Conservation (phyloP, 2,888 invertebrate species). For the Hydriomena furcata region DNA sequence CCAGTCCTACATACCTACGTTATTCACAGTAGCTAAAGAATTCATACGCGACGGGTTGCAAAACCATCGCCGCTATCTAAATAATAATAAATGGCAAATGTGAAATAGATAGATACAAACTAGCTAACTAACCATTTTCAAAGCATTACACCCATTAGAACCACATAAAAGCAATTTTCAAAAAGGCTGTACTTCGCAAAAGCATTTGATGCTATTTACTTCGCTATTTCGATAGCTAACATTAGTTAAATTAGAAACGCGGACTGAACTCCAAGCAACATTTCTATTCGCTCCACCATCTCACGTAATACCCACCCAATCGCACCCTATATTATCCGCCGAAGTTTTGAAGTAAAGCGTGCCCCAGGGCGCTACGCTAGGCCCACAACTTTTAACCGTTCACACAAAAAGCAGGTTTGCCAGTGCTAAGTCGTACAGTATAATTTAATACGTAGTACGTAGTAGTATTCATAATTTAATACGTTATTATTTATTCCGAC, state of each 20-base stretch:
- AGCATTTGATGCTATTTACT: constrained; percentile 4
- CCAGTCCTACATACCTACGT: too few relatives aligned
- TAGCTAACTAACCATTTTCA: not conserved
- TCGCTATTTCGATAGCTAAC: constrained; percentile 2
- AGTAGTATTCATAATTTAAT: too few relatives aligned
- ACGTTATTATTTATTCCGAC: too few relatives aligned
- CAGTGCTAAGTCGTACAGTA: not conserved
- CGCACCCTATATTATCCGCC: constrained; percentile 25
- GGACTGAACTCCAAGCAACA: constrained; percentile 11
- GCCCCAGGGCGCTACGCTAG: constrained; percentile 30
- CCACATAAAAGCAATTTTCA: too few relatives aligned
- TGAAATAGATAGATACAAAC: too few relatives aligned
- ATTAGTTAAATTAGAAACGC: constrained; percentile 16
- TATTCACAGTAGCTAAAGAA: too few relatives aligned
- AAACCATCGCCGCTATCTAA: too few relatives aligned
- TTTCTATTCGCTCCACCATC: constrained; percentile 18
- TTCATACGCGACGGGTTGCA: too few relatives aligned
- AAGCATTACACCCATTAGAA: not conserved
- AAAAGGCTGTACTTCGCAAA: not conserved
- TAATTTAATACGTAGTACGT: too few relatives aligned
- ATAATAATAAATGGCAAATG: too few relatives aligned
- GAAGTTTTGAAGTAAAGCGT: constrained; percentile 29
- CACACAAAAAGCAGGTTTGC: constrained; percentile 8
- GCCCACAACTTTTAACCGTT: constrained; percentile 22
- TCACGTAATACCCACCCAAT: constrained; percentile 22